phyloP scores from a whole-genome alignment of 2,113 vertebrate genomes.

The Larimichthys polyactis region DNA sequence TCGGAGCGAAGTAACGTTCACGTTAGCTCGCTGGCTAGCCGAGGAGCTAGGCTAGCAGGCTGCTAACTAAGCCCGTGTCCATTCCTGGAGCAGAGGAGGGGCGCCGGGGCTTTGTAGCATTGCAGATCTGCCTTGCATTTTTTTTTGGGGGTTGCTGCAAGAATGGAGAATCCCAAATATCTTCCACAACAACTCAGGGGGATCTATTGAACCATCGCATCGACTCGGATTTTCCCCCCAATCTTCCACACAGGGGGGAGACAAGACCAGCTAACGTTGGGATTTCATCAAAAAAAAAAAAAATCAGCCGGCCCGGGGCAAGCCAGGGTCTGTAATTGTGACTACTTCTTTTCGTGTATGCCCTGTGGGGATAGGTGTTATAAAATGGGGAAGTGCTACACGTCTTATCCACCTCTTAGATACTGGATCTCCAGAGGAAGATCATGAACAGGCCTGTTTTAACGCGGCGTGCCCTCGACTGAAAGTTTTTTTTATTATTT shows the following conservation, averaged over 20 bases:
- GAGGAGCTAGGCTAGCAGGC: conserved; percentile 72
- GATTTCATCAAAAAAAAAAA: conserved; percentile 40
- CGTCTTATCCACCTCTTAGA: conserved; percentile 43
- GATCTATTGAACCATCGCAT: conserved; percentile 58
- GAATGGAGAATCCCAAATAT: conserved; percentile 77
- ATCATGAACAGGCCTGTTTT: conserved; percentile 64
- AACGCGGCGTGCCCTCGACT: conserved; percentile 35
- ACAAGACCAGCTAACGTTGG: conserved; percentile 41
- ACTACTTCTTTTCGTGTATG: conserved; percentile 57
- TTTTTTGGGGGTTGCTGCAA: conserved; percentile 67
- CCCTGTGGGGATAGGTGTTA: conserved; percentile 58
- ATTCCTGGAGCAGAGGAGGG: conserved; percentile 85
- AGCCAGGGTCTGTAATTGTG: conserved; percentile 64
- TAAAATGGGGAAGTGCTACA: conserved; percentile 67
- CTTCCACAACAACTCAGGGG: conserved; percentile 57
- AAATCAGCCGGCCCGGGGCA: conserved; percentile 72
- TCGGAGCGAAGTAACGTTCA: conserved; percentile 66
- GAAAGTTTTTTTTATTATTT: conserved; percentile 58
- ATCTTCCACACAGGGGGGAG: background rate
- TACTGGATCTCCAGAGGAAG: conserved; percentile 49
- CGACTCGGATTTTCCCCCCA: conserved; percentile 18
- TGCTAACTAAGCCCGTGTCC: conserved; percentile 79
- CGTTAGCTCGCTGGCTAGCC: conserved; percentile 66
- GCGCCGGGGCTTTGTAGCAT: conserved; percentile 84
- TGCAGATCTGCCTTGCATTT: conserved; percentile 81